Conservation (phyloP, 2,113 vertebrate species). For the Caracal caracal region DNA sequence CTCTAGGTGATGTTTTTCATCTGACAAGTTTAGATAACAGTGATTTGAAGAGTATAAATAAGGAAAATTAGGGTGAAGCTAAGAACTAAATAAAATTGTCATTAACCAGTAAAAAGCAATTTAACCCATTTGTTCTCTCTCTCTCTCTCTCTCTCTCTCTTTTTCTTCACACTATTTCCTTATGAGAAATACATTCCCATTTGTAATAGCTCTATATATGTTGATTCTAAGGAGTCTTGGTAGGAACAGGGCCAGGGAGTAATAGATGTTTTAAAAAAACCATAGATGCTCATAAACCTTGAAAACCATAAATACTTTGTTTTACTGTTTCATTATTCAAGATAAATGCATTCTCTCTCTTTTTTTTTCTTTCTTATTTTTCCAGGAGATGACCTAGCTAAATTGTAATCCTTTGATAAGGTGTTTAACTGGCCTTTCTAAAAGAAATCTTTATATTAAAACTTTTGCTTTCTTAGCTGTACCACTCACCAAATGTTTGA, state of each 20-base stretch:
- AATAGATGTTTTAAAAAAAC: background rate
- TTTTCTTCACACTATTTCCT: background rate
- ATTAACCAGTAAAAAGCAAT: background rate
- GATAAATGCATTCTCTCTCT: background rate
- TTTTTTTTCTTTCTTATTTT: background rate
- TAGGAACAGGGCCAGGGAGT: background rate
- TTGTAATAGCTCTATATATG: background rate
- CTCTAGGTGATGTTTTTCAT: background rate
- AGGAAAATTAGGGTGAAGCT: background rate
- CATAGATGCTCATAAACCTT: background rate
- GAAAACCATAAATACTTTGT: conserved; percentile 1
- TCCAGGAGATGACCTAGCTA: background rate
- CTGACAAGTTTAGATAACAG: background rate
- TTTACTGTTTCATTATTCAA: conserved; percentile 13
- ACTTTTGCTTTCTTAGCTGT: background rate
- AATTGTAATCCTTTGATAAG: background rate
- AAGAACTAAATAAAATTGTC: background rate
- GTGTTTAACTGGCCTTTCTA: background rate
- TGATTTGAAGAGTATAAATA: background rate
- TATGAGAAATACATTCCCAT: background rate
- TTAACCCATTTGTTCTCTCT: background rate
- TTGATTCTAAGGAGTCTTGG: background rate
- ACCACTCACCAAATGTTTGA: background rate
- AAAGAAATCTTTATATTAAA: background rate
- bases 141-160: background rate